Evolutionary conservation across 2,888 invertebrate species (phyloP).

Genomic region (Hartigia nigra): DNA sequence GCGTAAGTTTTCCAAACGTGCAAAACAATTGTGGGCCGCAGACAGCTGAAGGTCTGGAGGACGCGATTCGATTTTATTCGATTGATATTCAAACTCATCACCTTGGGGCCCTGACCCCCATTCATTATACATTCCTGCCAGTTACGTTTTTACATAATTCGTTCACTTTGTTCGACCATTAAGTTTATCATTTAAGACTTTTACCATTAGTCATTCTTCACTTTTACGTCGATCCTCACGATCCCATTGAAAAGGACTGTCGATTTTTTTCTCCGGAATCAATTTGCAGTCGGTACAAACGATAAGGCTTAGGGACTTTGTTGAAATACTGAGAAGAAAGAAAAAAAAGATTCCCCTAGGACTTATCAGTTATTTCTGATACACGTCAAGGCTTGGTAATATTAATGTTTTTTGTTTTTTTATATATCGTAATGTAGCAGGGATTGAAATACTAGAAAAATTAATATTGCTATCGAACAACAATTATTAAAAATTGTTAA

Average conservation of each 20-base stretch:
- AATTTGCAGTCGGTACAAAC: background rate
- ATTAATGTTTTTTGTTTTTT: background rate
- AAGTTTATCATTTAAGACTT: conserved; percentile 14
- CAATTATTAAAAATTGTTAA: background rate
- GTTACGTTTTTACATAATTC: background rate
- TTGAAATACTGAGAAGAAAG: background rate
- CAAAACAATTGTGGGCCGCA: too few relatives aligned
- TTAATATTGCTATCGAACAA: background rate
- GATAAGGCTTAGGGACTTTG: background rate
- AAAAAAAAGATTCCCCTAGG: background rate
- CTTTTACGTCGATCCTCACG: background rate
- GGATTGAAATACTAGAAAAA: background rate
- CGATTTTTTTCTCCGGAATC: background rate
- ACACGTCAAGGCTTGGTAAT: background rate
- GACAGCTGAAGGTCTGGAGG: too few relatives aligned
- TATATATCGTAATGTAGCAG: background rate
- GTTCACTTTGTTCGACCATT: background rate
- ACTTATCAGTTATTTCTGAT: background rate
- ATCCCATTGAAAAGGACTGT: background rate
- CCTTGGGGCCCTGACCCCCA: background rate
- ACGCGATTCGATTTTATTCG: background rate
- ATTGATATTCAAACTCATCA: background rate
- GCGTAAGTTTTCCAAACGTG: too few relatives aligned
- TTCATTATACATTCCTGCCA: background rate
- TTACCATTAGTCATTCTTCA: background rate